These are phyloP conservation scores for Helostoma temminkii DNA, from an alignment of 2,797 vertebrate species.

Conservation along the genomic window DNA sequence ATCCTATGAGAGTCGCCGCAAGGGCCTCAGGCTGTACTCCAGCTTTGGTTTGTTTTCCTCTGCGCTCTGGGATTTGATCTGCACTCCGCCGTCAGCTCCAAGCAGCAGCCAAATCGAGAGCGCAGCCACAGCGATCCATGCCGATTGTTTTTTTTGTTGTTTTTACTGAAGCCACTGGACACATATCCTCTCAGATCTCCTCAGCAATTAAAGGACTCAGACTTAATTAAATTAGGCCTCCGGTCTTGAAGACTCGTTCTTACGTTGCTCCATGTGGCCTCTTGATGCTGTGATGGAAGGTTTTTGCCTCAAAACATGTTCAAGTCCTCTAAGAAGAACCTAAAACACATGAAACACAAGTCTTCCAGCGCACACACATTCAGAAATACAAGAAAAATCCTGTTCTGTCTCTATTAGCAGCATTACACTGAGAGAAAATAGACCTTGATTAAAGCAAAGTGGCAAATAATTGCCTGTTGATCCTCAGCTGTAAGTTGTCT, in stretches of 20 bases:
- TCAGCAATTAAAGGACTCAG: slow-evolving; percentile 60
- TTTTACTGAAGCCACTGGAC: slow-evolving; percentile 45
- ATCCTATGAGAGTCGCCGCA: slow-evolving; percentile 47
- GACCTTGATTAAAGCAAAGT: slow-evolving; percentile 81
- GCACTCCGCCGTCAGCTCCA: slow-evolving; percentile 20
- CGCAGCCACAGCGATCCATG: slow-evolving; percentile 34
- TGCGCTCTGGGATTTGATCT: slow-evolving; percentile 45
- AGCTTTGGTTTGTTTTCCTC: slow-evolving; percentile 61
- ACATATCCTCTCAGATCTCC: slow-evolving; percentile 48
- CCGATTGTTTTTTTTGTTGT: slow-evolving; percentile 19
- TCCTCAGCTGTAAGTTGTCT: slow-evolving; percentile 65
- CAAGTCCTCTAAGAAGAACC: neutral
- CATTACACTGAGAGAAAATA: slow-evolving; percentile 67
- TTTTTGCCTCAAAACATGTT: neutral
- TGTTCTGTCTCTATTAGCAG: neutral
- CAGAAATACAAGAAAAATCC: neutral
- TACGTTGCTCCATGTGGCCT: slow-evolving; percentile 1
- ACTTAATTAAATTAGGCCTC: slow-evolving; percentile 58
- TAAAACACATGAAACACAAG: neutral
- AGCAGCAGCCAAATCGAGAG: slow-evolving; percentile 32
- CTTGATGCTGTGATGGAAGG: neutral
- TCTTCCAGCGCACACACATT: neutral
- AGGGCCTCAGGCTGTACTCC: slow-evolving; percentile 38
- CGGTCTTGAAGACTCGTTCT: slow-evolving; percentile 27
- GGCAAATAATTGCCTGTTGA: slow-evolving; percentile 79